Conservation (phyloP, 37 sponge, comb jelly and placozoan species). For the Hormiphora californensis region DNA sequence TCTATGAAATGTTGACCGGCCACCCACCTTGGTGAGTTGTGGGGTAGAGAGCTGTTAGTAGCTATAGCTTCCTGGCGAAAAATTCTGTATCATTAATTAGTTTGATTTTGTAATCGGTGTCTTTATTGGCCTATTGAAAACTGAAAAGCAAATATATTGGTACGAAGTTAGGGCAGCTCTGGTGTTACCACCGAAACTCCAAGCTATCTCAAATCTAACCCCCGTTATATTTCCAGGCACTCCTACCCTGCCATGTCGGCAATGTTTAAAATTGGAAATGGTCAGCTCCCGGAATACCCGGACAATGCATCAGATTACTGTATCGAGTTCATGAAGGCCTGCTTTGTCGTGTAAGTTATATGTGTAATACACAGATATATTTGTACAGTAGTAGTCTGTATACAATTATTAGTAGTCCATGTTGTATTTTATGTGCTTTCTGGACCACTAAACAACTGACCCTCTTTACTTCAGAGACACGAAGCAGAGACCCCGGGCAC, state of each 20-base stretch:
- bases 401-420: no score
- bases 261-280: slow-evolving; percentile 50
- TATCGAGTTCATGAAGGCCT: slow-evolving; percentile 53
- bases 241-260: slow-evolving; percentile 23
- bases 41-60: no score
- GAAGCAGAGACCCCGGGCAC: background rate
- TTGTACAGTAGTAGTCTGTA: no score
- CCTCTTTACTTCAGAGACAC: slow-evolving; percentile 29
- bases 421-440: no score
- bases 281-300: slow-evolving; percentile 10
- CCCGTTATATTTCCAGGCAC: background rate
- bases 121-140: no score
- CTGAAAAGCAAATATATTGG: no score
- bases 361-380: no score
- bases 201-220: background rate
- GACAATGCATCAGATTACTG: slow-evolving; percentile 48
- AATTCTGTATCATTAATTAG: no score
- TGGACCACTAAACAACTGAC: no score
- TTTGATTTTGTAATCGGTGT: no score
- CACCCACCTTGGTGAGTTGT: slow-evolving; percentile 54
- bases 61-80: no score
- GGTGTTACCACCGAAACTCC: background rate
- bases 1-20: slow-evolving; percentile 51
- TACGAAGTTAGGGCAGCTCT: no score
- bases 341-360: slow-evolving; percentile 52